Conservation (phyloP, 1,140 invertebrate genomes). For the Aphidius gifuensis region DNA sequence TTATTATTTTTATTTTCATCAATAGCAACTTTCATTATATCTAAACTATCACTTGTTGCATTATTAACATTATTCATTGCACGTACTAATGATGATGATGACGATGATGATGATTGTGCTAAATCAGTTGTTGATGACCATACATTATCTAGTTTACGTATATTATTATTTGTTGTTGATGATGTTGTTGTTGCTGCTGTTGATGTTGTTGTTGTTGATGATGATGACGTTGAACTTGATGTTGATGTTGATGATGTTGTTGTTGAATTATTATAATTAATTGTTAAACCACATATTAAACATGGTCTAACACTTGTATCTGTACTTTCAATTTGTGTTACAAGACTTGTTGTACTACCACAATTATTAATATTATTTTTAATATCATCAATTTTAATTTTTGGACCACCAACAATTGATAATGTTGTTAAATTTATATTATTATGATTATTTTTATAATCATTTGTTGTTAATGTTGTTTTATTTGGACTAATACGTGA, state of each 20-base stretch:
- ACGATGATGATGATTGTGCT: conserved; percentile 50
- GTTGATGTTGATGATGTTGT: no score
- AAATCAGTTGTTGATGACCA: conserved; percentile 49
- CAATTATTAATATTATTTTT: conserved; percentile 28
- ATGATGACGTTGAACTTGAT: no score
- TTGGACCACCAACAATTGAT: conserved; percentile 51
- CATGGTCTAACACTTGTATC: conserved; percentile 45
- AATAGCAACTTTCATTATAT: conserved; percentile 53
- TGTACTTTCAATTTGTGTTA: conserved; percentile 23
- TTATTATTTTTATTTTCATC: conserved; percentile 49
- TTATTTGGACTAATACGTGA: conserved; percentile 40
- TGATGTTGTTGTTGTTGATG: background rate
- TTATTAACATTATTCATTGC: conserved; percentile 64
- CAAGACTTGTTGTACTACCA: conserved; percentile 24
- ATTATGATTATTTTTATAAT: conserved; percentile 39
- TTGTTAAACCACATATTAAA: conserved; percentile 52
- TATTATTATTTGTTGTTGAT: conserved; percentile 26
- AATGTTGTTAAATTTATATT: conserved; percentile 53
- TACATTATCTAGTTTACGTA: conserved; percentile 51
- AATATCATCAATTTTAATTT: conserved; percentile 29
- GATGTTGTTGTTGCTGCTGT: no score
- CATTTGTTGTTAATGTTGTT: conserved; percentile 35
- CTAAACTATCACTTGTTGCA: conserved; percentile 52
- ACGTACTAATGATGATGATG: conserved; percentile 56
- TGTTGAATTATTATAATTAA: conserved; percentile 24